A percentile compares a stretch with the other conserved stretches of the same genome.
These are phyloP conservation scores for Eulemur coronatus DNA, from an alignment of 2,797 vertebrate genomes.

Conservation along the genomic window DNA sequence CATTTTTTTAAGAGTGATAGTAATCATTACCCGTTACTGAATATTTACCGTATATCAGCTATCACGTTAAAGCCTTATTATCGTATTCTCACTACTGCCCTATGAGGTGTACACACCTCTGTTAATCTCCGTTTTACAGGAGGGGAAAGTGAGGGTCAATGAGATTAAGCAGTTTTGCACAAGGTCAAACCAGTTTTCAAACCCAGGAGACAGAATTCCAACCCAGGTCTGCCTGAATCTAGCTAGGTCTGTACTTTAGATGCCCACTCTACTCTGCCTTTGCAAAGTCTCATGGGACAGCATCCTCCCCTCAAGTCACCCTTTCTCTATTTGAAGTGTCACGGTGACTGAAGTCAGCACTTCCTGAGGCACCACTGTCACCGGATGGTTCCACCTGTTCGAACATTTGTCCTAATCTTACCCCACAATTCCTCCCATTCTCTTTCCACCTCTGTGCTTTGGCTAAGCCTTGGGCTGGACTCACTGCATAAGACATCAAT, in stretches of 20 bases:
- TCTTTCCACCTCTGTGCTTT: neutral
- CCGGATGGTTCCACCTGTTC: neutral
- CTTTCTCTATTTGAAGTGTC: neutral
- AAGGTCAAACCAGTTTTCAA: neutral
- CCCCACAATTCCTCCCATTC: neutral
- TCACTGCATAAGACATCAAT: neutral
- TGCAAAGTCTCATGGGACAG: neutral
- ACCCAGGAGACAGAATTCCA: neutral
- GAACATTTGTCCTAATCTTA: neutral
- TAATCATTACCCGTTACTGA: neutral
- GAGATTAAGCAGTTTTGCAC: neutral
- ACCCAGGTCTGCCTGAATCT: neutral
- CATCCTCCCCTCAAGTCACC: neutral
- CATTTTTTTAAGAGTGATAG: neutral
- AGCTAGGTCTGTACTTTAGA: no score
- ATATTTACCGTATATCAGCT: neutral
- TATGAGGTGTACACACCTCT: neutral
- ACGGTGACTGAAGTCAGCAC: neutral
- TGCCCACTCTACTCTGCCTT: neutral
- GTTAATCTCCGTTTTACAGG: neutral
- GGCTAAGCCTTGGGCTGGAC: neutral
- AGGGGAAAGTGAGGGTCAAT: neutral
- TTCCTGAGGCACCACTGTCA: neutral
- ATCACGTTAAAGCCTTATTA: neutral
- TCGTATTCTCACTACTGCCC: neutral